These are phyloP conservation scores for Catostomus latipinnis DNA, from an alignment of 2,797 vertebrate species.

Conservation along the genomic window DNA sequence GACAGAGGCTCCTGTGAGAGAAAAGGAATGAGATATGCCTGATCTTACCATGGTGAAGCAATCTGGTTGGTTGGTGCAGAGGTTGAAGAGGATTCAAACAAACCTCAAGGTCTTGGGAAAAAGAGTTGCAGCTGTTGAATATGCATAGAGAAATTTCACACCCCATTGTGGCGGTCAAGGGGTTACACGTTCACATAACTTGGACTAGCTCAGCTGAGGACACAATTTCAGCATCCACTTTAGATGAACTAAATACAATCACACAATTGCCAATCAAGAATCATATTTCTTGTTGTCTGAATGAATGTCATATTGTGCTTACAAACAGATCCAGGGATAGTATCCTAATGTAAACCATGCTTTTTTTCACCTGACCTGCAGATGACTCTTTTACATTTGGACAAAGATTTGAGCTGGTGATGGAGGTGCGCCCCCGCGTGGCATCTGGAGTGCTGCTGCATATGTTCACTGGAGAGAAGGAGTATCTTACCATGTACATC, in stretches of 20 bases:
- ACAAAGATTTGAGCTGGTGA: slow-evolving; percentile 85
- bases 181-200: slow-evolving; percentile 43
- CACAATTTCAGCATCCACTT: slow-evolving; percentile 34
- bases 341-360: slow-evolving; percentile 28
- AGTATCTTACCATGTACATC: slow-evolving; percentile 86
- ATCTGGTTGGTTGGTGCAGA: slow-evolving; percentile 33
- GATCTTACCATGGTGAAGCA: neutral
- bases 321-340: neutral
- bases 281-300: neutral
- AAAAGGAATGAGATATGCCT: slow-evolving; percentile 2
- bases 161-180: slow-evolving; percentile 30
- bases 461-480: slow-evolving; percentile 71
- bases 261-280: neutral
- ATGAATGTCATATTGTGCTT: neutral
- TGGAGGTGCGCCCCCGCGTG: slow-evolving; percentile 92
- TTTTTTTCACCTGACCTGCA: slow-evolving; percentile 63
- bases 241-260: neutral
- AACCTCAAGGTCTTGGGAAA: slow-evolving; percentile 41
- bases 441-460: slow-evolving; percentile 88
- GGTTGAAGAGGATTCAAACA: slow-evolving; percentile 12
- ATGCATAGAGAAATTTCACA: slow-evolving; percentile 59
- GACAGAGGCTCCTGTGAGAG: slow-evolving; percentile 22
- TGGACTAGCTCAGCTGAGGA: slow-evolving; percentile 10
- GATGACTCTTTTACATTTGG: slow-evolving; percentile 89
- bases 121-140: slow-evolving; percentile 63